Conservation (phyloP, 2,797 vertebrate species). For the Valencia hispanica region DNA sequence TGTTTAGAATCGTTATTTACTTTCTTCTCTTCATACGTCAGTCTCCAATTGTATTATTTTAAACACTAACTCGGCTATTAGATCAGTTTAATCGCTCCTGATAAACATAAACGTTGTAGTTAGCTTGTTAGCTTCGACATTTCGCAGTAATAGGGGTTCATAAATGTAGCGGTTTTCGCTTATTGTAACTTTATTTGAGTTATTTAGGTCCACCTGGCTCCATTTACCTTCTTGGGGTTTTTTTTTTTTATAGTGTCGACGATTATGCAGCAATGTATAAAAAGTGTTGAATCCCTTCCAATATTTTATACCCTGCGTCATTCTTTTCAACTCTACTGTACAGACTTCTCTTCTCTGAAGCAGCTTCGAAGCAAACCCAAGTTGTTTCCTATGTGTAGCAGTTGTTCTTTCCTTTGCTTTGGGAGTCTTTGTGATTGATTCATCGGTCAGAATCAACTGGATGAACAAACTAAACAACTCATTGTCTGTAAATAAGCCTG, state of each 20-base stretch:
- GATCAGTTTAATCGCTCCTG: not conserved
- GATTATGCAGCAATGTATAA: not conserved
- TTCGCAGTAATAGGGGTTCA: not conserved
- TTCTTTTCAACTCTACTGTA: not conserved
- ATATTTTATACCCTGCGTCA: not conserved
- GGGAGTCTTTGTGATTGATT: not conserved
- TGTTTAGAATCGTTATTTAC: not conserved
- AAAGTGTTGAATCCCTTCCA: not conserved
- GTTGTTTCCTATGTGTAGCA: not conserved
- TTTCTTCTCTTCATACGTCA: not conserved
- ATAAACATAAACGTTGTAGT: not conserved
- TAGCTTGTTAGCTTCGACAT: constrained; percentile 27
- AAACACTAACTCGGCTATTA: not conserved
- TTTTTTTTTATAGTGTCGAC: not conserved
- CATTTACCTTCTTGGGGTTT: not conserved
- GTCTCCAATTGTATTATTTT: not conserved
- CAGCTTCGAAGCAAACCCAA: not conserved
- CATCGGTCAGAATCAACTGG: not conserved
- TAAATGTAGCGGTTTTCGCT: not conserved
- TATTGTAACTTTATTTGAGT: not conserved
- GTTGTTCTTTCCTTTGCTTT: not conserved
- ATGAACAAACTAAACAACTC: no score
- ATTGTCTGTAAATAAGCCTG: no score
- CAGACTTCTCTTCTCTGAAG: not conserved
- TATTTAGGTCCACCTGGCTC: not conserved